phyloP scores from a whole-genome alignment of 37 sponge, comb jelly and placozoan species.

The Axinella damicornis region DNA sequence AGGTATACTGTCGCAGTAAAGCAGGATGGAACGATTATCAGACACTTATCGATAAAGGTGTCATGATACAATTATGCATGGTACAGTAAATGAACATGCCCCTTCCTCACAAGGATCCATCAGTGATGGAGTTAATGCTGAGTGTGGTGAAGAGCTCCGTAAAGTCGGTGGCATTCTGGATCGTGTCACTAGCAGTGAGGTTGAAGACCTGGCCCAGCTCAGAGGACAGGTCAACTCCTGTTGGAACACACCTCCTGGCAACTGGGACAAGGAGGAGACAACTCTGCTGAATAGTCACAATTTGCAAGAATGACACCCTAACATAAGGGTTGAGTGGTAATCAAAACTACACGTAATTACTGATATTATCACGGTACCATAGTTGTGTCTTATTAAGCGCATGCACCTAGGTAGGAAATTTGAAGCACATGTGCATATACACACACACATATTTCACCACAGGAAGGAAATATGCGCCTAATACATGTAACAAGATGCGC shows the following conservation, averaged over 20 bases:
- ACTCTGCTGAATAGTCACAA: not conserved
- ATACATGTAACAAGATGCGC: no score
- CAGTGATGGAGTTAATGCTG: slow-evolving; percentile 34
- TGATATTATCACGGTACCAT: no score
- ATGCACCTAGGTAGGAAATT: no score
- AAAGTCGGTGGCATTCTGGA: not conserved
- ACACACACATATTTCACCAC: not conserved
- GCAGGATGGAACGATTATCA: no score
- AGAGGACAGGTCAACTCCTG: slow-evolving; percentile 45
- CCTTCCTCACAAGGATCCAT: slow-evolving; percentile 64
- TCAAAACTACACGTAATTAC: no score
- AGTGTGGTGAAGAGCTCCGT: slow-evolving; percentile 25
- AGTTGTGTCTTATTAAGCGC: no score
- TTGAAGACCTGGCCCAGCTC: slow-evolving; percentile 34
- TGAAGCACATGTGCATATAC: not conserved
- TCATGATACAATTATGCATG: no score
- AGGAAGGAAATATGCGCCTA: not conserved
- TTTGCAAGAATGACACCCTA: not conserved
- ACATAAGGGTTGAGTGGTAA: no score
- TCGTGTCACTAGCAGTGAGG: slow-evolving; percentile 22
- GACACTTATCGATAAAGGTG: no score
- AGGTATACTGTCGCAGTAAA: no score
- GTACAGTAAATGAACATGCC: no score
- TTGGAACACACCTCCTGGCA: slow-evolving; percentile 83
- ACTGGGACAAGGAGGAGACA: slow-evolving; percentile 47